Evolutionary conservation across 2,113 vertebrate genomes (phyloP).

Genomic region (Cyanoderma ruficeps): DNA sequence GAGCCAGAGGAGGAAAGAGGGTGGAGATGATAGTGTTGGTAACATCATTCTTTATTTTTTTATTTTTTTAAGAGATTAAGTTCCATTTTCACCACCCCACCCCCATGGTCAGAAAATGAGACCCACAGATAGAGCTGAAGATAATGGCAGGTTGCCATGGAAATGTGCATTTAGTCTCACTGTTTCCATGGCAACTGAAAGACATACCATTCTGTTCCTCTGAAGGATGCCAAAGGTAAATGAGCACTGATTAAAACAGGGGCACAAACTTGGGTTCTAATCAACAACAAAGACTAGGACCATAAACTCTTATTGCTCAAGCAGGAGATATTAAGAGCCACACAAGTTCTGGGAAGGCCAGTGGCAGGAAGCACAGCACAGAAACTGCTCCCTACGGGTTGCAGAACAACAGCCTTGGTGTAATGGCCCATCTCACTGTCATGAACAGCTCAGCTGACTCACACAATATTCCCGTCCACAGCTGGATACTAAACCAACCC

Average conservation of each 20-base stretch:
- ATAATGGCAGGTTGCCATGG: slow-evolving; percentile 81
- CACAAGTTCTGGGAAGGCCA: not conserved
- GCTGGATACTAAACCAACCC: not conserved
- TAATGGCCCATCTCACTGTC: not conserved
- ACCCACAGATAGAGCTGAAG: slow-evolving; percentile 74
- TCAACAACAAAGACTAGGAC: slow-evolving; percentile 55
- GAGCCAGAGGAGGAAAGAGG: not conserved
- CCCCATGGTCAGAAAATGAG: slow-evolving; percentile 70
- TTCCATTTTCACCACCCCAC: slow-evolving; percentile 46
- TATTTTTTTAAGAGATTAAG: slow-evolving; percentile 4
- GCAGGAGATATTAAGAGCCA: slow-evolving; percentile 40
- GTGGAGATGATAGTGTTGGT: not conserved
- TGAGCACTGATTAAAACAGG: slow-evolving; percentile 75
- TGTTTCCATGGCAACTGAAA: slow-evolving; percentile 81
- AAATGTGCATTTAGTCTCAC: slow-evolving; percentile 77
- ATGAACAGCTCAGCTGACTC: not conserved
- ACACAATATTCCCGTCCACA: not conserved
- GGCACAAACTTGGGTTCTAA: slow-evolving; percentile 66
- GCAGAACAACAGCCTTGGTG: not conserved
- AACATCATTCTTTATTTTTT: not conserved
- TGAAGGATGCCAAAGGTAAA: slow-evolving; percentile 82
- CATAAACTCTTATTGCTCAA: slow-evolving; percentile 59
- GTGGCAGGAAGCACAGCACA: not conserved
- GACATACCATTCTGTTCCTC: slow-evolving; percentile 78
- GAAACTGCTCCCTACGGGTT: not conserved